These are phyloP conservation scores for Acrobasis suavella DNA, from an alignment of 2,888 invertebrate genomes.

Conservation along the genomic window DNA sequence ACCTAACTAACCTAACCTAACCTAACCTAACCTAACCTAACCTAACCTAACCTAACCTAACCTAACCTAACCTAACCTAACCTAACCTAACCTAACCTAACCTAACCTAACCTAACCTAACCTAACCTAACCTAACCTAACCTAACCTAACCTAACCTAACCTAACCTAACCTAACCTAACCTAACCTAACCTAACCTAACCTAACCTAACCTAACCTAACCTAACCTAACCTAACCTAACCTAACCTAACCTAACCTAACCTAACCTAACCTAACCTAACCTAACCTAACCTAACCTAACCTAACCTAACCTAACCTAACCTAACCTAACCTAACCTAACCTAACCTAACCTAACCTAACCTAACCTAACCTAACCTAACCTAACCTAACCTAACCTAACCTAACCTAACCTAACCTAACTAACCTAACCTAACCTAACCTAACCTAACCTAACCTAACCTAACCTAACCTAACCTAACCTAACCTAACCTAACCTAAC, in stretches of 20 bases:
- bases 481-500: conserved; percentile 13
- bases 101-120: conserved; percentile 25
- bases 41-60: conserved; percentile 22
- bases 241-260: conserved; percentile 23
- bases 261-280: conserved; percentile 23
- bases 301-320: conserved; percentile 23
- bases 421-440: conserved; percentile 17
- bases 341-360: conserved; percentile 23
- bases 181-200: conserved; percentile 23
- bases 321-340: conserved; percentile 23
- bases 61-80: conserved; percentile 20
- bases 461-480: conserved; percentile 17
- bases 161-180: conserved; percentile 23
- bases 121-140: conserved; percentile 22
- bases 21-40: conserved; percentile 24
- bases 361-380: conserved; percentile 22
- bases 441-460: conserved; percentile 17
- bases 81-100: conserved; percentile 21
- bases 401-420: conserved; percentile 23
- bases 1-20: conserved; percentile 24
- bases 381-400: conserved; percentile 18
- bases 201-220: conserved; percentile 23
- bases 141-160: conserved; percentile 22
- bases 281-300: conserved; percentile 23
- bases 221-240: conserved; percentile 23